phyloP scores from a whole-genome alignment of 2,113 vertebrate genomes.

The Mungos mungo region DNA sequence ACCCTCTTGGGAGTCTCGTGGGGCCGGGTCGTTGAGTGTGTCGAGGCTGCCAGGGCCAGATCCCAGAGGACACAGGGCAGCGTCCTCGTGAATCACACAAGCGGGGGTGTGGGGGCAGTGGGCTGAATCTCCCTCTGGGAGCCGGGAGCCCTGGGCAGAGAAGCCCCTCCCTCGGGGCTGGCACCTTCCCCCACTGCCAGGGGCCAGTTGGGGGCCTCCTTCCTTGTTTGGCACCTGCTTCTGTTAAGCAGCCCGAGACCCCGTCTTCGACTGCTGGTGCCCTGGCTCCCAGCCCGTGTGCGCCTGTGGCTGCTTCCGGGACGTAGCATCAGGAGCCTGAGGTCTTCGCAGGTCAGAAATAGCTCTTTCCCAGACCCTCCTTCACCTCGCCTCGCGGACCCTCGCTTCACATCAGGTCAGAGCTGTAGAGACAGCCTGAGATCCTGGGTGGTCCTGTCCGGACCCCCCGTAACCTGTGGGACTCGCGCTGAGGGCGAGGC shows the following conservation, averaged over 20 bases:
- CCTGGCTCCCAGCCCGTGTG: background rate
- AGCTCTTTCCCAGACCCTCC: background rate
- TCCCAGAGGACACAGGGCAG: background rate
- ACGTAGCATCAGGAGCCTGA: background rate
- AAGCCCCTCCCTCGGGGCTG: background rate
- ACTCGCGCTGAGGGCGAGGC: accelerated
- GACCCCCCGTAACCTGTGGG: background rate
- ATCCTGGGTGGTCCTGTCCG: background rate
- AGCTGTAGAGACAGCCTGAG: background rate
- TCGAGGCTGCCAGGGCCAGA: background rate
- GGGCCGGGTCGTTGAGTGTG: background rate
- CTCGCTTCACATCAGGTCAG: background rate
- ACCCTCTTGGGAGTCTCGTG: background rate
- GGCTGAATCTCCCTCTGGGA: background rate
- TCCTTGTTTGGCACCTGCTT: background rate
- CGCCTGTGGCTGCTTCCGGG: background rate
- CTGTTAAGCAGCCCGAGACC: background rate
- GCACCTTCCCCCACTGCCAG: too few relatives aligned
- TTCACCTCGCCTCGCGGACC: background rate
- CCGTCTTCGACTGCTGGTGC: accelerated
- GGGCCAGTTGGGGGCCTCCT: background rate
- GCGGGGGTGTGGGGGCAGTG: too few relatives aligned
- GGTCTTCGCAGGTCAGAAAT: background rate
- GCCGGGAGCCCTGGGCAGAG: background rate
- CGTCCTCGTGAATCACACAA: accelerated